Percentiles rank a stretch among this genome's conserved stretches.
Evolutionary conservation across 2,113 vertebrate species (phyloP).

Genomic region (Sinocyclocheilus grahami): DNA sequence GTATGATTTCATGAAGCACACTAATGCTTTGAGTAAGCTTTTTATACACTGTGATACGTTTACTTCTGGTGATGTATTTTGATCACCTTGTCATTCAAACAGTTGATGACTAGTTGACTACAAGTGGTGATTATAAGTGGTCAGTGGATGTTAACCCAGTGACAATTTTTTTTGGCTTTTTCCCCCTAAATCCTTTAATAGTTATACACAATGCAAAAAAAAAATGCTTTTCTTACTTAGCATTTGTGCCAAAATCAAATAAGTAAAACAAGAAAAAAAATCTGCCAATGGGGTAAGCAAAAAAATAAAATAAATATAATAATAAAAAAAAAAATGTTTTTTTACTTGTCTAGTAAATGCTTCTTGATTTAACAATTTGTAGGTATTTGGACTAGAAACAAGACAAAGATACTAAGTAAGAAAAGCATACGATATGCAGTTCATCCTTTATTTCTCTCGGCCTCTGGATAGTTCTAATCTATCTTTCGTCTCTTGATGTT

Average conservation of each 20-base stretch:
- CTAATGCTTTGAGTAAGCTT: too few relatives aligned
- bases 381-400: too few relatives aligned
- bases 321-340: too few relatives aligned
- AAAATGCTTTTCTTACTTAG: too few relatives aligned
- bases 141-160: neutral
- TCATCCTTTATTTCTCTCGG: neutral
- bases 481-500: neutral
- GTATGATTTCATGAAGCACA: too few relatives aligned
- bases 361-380: too few relatives aligned
- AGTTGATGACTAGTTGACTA: neutral
- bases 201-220: neutral
- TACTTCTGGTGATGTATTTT: neutral
- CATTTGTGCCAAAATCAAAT: too few relatives aligned
- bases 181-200: neutral
- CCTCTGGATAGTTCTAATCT: neutral
- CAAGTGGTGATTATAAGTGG: neutral
- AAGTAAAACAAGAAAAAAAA: too few relatives aligned
- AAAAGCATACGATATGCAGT: neutral
- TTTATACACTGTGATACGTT: neutral
- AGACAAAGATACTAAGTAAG: too few relatives aligned
- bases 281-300: too few relatives aligned
- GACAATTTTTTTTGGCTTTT: neutral
- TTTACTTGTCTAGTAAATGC: too few relatives aligned
- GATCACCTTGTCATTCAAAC: neutral
- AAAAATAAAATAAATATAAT: too few relatives aligned